These are phyloP conservation scores for Oriolus oriolus DNA, from an alignment of 2,113 vertebrate species.

Conservation along the genomic window DNA sequence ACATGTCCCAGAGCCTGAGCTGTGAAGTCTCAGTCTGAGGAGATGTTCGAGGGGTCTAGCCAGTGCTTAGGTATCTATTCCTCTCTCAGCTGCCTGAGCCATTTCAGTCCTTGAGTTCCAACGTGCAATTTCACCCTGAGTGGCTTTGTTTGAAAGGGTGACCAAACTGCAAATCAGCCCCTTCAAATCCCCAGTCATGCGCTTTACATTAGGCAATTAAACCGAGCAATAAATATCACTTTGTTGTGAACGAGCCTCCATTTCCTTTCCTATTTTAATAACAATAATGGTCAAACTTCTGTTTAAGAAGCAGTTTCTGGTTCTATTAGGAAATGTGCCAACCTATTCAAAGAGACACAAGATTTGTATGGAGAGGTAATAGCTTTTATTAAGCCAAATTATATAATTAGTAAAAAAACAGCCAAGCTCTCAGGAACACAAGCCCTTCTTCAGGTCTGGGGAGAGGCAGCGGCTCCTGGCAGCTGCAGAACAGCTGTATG, in stretches of 20 bases:
- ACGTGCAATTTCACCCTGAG: background rate
- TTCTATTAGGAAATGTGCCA: constrained; percentile 33
- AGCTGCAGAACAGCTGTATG: background rate
- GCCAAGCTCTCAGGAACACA: background rate
- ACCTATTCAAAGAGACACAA: background rate
- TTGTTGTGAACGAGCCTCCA: constrained; percentile 9
- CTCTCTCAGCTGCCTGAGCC: background rate
- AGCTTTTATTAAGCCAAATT: constrained; percentile 45
- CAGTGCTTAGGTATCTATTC: background rate
- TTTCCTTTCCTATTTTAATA: constrained; percentile 37
- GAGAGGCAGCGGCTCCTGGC: background rate
- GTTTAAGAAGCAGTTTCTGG: constrained; percentile 32
- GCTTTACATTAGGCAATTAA: constrained; percentile 41
- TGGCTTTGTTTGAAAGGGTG: constrained; percentile 10
- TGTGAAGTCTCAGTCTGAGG: background rate
- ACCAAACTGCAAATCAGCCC: constrained; percentile 3
- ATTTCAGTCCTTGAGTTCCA: background rate
- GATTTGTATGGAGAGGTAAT: constrained; percentile 41
- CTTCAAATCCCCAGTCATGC: background rate
- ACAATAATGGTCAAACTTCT: constrained; percentile 15
- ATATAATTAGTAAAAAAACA: constrained; percentile 33
- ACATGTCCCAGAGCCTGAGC: background rate
- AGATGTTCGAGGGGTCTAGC: background rate
- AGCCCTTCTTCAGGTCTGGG: background rate
- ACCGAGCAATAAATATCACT: constrained; percentile 31